phyloP scores from a whole-genome alignment of 2,888 invertebrate genomes.

The Biston betularia region DNA sequence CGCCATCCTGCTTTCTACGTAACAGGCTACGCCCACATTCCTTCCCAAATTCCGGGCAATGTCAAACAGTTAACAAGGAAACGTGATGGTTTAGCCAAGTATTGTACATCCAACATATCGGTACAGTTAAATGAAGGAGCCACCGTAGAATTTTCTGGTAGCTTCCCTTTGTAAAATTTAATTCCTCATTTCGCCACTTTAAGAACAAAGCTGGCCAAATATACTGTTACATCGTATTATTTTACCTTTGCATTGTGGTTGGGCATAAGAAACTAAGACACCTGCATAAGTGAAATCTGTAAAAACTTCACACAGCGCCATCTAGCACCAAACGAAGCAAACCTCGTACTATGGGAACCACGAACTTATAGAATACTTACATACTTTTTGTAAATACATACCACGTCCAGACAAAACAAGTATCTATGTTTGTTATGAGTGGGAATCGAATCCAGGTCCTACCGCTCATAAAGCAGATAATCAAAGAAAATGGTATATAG shows the following conservation, averaged over 20 bases:
- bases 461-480: too few species aligned
- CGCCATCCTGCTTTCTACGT: slow-evolving; percentile 9
- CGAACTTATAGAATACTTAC: too few species aligned
- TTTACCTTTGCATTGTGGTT: not conserved
- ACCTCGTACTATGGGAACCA: too few species aligned
- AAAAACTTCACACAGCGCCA: too few species aligned
- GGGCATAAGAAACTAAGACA: slow-evolving; percentile 3
- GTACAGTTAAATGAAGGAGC: not conserved
- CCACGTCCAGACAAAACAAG: too few species aligned
- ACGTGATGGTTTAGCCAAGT: slow-evolving; percentile 44
- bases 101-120: slow-evolving; percentile 4
- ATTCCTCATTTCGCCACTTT: not conserved
- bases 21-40: slow-evolving; percentile 33
- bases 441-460: too few species aligned
- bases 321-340: too few species aligned
- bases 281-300: not conserved
- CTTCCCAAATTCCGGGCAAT: slow-evolving; percentile 43
- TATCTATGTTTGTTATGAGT: too few species aligned
- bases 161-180: not conserved
- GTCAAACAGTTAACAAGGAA: slow-evolving; percentile 49
- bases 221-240: slow-evolving; percentile 14
- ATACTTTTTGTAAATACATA: too few species aligned
- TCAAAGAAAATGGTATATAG: too few species aligned
- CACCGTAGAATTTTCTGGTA: not conserved
- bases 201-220: not conserved